Evolutionary conservation across 2,113 vertebrate species (phyloP), one percentile per base, ranked within the genome.

Genomic region (Cyphomyrus plagiostoma): DNA sequence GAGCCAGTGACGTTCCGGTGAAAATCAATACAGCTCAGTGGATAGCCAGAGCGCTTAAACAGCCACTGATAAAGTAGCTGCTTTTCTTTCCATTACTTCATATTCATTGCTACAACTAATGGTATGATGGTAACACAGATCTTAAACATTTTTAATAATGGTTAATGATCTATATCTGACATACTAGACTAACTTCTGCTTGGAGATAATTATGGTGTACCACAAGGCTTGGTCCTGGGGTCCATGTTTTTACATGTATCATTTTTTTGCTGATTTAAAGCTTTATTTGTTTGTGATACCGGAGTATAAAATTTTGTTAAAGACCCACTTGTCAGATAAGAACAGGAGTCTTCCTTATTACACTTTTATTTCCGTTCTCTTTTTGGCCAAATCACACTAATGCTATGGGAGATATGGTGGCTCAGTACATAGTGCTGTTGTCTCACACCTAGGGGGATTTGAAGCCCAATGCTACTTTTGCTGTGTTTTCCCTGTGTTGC

Each of bases 21-120:
- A 39, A 89, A 89, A 89, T 89, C 88, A 39, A 77, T 77, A 48
- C n/a, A 70, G 23, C 58, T n/a, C 21, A 70, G 30, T 88, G 23
- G 35, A 46, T 49, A 88, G 66, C n/a, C 45, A 35, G 49, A 48
- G 45, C 45, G 48, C 45, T 46, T 84, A 46, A 84, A 84, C 45
- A n/a, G 82, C 9, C 21, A 19, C 21, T 48, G 74, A 80, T 84
- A 48, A 48, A 84, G 82, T 26, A 42, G 39, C 82, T 48, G 45
- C 21, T 84, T n/a, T 48, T 13, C 46, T 48, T 84, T 9, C 82
- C 82, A n/a, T 84, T 46, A 46, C 80, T 83, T 45, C 53, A 56
- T 21, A 21, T 56, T 56, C 53, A 7, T 56, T 56, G 53, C 53
- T 13, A 23, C 45, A 23, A 19, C 82, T 46, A 21, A 21, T 84